Percentiles rank a stretch among this genome's conserved stretches.
Evolutionary conservation across 2,113 vertebrate species (phyloP).

Genomic region (Alosa alosa): DNA sequence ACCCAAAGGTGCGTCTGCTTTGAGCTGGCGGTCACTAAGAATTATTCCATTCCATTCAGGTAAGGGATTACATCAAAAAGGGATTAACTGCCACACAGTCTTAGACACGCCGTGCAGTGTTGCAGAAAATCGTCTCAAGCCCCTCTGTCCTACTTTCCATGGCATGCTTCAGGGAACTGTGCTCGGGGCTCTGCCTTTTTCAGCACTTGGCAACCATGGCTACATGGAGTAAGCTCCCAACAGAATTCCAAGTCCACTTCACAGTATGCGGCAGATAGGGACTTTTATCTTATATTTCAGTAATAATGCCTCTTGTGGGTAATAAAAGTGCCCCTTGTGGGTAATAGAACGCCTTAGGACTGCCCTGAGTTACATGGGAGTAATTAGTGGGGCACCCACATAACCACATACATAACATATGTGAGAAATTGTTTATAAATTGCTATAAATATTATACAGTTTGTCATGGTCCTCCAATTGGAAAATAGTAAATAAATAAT

Average conservation of each 20-base stretch:
- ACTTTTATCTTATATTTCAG: too few relatives aligned
- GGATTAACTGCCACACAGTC: not conserved
- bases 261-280: too few relatives aligned
- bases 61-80: not conserved
- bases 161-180: not conserved
- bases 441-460: not conserved
- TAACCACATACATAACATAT: not conserved
- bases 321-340: not conserved
- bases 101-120: not conserved
- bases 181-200: not conserved
- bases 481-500: constrained; percentile 10
- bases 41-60: not conserved
- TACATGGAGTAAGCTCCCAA: too few relatives aligned
- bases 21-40: not conserved
- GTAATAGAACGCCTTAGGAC: not conserved
- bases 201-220: too few relatives aligned
- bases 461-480: not conserved
- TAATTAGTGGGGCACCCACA: not conserved
- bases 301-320: not conserved
- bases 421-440: not conserved
- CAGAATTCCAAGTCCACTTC: too few relatives aligned
- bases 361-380: not conserved
- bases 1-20: not conserved
- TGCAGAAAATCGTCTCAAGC: not conserved
- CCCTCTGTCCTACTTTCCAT: constrained; percentile 2